Conservation (phyloP, 2,113 vertebrate genomes). For the Caranx melampygus region DNA sequence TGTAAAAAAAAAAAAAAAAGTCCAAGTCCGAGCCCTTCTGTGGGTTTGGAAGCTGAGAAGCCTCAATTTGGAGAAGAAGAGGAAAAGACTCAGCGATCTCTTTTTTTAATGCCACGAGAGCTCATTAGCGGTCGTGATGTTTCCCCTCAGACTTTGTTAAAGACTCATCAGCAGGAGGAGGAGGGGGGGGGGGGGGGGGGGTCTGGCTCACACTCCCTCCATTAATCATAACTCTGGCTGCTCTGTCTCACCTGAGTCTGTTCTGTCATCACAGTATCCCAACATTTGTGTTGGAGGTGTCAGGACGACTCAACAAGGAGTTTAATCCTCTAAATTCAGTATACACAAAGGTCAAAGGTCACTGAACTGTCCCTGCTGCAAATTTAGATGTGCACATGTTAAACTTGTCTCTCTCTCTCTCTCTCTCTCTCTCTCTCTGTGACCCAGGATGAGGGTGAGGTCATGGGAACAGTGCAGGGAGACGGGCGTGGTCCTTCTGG, state of each 20-base stretch:
- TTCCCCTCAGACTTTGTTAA: slow-evolving; percentile 52
- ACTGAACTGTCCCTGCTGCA: too few relatives aligned
- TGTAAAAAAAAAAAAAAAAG: slow-evolving; percentile 11
- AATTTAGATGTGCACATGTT: background rate
- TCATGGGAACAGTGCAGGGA: slow-evolving; percentile 76
- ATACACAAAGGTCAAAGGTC: background rate
- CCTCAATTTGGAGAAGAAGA: slow-evolving; percentile 30
- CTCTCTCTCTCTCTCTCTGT: slow-evolving; percentile 19
- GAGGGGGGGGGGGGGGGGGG: background rate
- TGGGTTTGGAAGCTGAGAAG: slow-evolving; percentile 56
- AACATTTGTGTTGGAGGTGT: too few relatives aligned
- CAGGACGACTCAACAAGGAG: too few relatives aligned
- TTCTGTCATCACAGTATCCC: too few relatives aligned
- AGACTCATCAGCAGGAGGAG: slow-evolving; percentile 22
- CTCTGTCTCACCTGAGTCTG: background rate
- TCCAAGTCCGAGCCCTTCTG: slow-evolving; percentile 36
- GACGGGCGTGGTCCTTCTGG: slow-evolving; percentile 77
- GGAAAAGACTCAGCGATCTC: slow-evolving; percentile 34
- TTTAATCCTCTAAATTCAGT: background rate
- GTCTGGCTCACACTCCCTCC: background rate
- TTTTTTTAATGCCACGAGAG: slow-evolving; percentile 37
- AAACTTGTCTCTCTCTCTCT: background rate
- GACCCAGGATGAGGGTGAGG: slow-evolving; percentile 80
- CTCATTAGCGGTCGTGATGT: slow-evolving; percentile 59
- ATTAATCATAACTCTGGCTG: slow-evolving; percentile 2